Evolutionary conservation across 2,113 vertebrate species (phyloP), one percentile per base, ranked within the genome.

Genomic region (Neomonachus schauinslandi): DNA sequence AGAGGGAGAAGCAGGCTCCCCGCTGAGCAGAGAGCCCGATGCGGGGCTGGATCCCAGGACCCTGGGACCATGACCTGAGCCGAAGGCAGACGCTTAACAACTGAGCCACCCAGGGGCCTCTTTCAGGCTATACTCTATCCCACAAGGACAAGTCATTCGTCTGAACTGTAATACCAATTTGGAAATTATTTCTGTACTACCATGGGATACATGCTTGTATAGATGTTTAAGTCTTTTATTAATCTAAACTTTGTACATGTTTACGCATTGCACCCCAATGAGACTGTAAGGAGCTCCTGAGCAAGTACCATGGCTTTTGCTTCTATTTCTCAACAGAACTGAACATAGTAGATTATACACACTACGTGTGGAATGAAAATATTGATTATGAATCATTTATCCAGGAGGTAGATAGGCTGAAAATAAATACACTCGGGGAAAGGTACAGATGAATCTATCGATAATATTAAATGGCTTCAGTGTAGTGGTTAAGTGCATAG

Each of bases 371-470:
- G 26, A 92, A 88, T 59, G 2, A 92, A 81, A 85, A 57, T 82
- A 9, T 3, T 79, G 12, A 91, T 46, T 82, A 72, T 89, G 24
- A 57, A 87, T 95, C 65, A 91, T 77, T 67, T 89, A 79, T 59
- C 53, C 36, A 85, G 31, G 21, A 94, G 15, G 14, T 13, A 77
- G 7, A 39, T 1, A 81, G n/a, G 14, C 15, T 65, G 28, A 91
- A 97, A 92, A 83, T 49, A 80, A 69, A 91, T 63, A 57, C 28
- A 81, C 63, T 94, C 39, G 81, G 76, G 31, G 97, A 89, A 83
- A 83, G 39, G 6, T 16, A 71, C 4, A 88, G 26, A 81, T n/a
- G n/a, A 87, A 79, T 9, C n/a, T 63, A 65, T 19, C 57, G n/a
- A 59, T 94, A 93, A 92, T 76, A 76, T 36, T 67, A 86, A 65